A percentile compares a stretch with the other conserved stretches of the same genome.
Conservation (phyloP, 2,113 vertebrate genomes). For the Ramphastos sulfuratus region DNA sequence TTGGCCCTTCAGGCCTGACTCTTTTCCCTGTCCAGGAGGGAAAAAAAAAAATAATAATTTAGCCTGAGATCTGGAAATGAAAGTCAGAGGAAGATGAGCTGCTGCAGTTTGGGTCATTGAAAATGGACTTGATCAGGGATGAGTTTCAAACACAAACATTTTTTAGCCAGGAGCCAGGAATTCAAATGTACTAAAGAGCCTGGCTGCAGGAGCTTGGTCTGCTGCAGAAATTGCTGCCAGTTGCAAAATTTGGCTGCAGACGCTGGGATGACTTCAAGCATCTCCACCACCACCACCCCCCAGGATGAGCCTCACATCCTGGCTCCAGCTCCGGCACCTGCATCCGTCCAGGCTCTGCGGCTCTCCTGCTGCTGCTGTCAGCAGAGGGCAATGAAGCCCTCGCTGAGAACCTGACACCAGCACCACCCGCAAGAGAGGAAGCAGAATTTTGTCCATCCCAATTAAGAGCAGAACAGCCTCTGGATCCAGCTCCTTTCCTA, state of each 20-base stretch:
- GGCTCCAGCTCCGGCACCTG: neutral
- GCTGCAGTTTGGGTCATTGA: neutral
- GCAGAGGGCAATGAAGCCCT: conserved; percentile 66
- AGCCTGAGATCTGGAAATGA: neutral
- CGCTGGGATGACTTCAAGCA: neutral
- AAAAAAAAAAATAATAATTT: neutral
- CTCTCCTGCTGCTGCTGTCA: neutral
- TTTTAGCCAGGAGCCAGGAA: neutral
- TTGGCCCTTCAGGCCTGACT: neutral
- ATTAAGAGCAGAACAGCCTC: conserved; percentile 42
- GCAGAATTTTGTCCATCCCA: neutral
- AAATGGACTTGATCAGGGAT: neutral
- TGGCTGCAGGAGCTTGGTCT: neutral
- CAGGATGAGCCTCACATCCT: neutral
- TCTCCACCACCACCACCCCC: neutral
- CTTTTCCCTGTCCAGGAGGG: neutral
- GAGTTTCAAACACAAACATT: neutral
- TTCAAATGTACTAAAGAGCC: neutral
- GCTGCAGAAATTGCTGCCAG: neutral
- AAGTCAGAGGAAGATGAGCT: neutral
- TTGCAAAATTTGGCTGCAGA: neutral
- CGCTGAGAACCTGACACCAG: neutral
- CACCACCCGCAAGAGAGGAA: conserved; percentile 4
- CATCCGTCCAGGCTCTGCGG: neutral
- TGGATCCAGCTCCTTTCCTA: conserved; percentile 38